Conservation (phyloP, 2,888 invertebrate species). For the Sesamia inferens region DNA sequence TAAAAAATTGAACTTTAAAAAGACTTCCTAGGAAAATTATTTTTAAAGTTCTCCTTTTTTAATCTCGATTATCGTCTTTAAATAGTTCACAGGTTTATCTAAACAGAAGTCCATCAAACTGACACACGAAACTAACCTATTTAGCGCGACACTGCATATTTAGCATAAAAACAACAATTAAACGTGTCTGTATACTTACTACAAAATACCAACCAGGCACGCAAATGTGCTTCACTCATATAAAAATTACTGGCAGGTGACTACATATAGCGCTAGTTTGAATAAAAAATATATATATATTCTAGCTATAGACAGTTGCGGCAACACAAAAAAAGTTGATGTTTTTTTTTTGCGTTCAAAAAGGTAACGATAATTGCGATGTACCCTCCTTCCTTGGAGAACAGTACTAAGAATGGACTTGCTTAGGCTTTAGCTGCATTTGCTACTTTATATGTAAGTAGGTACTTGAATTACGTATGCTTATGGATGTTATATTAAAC, state of each 20-base stretch:
- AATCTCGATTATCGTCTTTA: too few species aligned
- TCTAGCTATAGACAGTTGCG: constrained; percentile 5
- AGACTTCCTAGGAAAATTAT: too few species aligned
- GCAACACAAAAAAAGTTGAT: not conserved
- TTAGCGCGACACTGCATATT: constrained; percentile 39
- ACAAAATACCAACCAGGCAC: constrained; percentile 47
- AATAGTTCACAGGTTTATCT: not conserved
- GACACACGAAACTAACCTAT: constrained; percentile 27
- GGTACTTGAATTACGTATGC: not conserved
- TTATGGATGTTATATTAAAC: not conserved
- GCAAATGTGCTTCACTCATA: constrained; percentile 50
- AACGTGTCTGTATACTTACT: constrained; percentile 16
- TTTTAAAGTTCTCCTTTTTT: too few species aligned
- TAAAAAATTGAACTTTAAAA: too few species aligned
- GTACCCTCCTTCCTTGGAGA: constrained; percentile 2
- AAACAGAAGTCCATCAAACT: constrained; percentile 4
- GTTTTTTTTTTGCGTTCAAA: not conserved
- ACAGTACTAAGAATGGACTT: not conserved
- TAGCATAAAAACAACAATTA: constrained; percentile 52
- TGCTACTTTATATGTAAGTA: not conserved
- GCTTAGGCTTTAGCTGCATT: not conserved
- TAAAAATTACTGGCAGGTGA: constrained; percentile 56
- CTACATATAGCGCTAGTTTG: constrained; percentile 41
- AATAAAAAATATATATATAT: constrained; percentile 26
- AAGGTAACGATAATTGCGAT: constrained; percentile 4